Base-by-base conservation (phyloP, 2,888 invertebrate genomes). In the Sphaerophoria taeniata region DNA sequence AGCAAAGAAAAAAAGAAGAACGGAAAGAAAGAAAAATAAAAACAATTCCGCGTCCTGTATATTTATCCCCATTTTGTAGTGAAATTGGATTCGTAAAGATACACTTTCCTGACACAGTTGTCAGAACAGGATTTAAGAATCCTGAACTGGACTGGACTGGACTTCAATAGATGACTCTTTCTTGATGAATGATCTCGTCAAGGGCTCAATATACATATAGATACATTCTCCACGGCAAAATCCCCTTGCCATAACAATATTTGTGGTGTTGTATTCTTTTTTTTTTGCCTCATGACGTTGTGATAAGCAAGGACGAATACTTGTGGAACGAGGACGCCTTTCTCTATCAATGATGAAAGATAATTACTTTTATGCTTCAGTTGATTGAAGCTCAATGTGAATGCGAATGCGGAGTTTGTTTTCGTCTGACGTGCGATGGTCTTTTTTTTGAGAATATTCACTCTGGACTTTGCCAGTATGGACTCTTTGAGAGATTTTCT, bases 301-400 rank as follows among this genome's bases (percentile, higher is more conserved):
- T 43, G 47, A 51, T 65, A 43, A 49, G 11, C 7, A 16, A 36
- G 58, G 39, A 39, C 6, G 24, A 60, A 6, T 36, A 11, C 39
- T 39, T 39, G 11, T 11, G 5, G 9, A n/a, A 56, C 1, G 58
- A 16, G 6, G n/a, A 9, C 34, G 6, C 2, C 12, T 11, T 34
- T 65, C 58, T 70, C 24, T 24, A 60, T 71, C 53, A 71, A 56
- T 24, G 24, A 60, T 67, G 51, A 67, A 70, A 80, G 81, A 85
- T 85, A 85, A 85, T 85, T 85, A 85, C 85, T 85, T 81, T 85
- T 85, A 81, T 81, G 85, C 85, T 81, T 77, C 85, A 61, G 73
- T 85, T 76, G 85, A 81, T 85, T 85, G 81, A 70, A 81, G 76
- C 51, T 81, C 76, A 81, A 85, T 81, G 36, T 5, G 72, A 72